Conservation (phyloP, 2,113 vertebrate species). For the Silurus asotus region DNA sequence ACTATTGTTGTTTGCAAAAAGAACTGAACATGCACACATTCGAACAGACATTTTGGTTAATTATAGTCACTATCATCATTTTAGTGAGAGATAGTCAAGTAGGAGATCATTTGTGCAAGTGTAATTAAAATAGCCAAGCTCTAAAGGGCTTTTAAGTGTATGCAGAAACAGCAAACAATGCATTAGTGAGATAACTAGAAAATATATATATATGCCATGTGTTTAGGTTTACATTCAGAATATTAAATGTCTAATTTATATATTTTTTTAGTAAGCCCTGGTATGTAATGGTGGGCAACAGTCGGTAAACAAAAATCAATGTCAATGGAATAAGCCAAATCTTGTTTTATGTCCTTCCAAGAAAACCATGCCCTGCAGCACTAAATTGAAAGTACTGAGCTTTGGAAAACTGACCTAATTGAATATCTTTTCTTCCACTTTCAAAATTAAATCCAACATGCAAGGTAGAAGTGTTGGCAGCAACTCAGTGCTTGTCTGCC, state of each 20-base stretch:
- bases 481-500: conserved; percentile 14
- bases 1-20: conserved; percentile 16
- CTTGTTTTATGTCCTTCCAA: neutral
- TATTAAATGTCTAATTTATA: neutral
- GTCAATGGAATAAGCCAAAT: neutral
- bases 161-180: neutral
- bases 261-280: neutral
- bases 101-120: neutral
- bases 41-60: neutral
- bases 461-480: conserved; percentile 28
- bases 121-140: neutral
- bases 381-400: neutral
- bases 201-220: neutral
- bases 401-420: neutral
- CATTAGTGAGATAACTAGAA: neutral
- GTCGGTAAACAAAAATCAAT: neutral
- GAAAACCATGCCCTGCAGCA: neutral
- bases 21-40: conserved; percentile 6
- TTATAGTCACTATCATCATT: neutral
- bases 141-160: neutral
- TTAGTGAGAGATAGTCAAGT: neutral
- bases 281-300: neutral
- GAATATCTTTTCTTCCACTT: conserved; percentile 8
- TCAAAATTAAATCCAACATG: conserved; percentile 3
- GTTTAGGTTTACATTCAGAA: neutral